Conservation (phyloP, 2,797 vertebrate species). For the Coendou prehensilis region DNA sequence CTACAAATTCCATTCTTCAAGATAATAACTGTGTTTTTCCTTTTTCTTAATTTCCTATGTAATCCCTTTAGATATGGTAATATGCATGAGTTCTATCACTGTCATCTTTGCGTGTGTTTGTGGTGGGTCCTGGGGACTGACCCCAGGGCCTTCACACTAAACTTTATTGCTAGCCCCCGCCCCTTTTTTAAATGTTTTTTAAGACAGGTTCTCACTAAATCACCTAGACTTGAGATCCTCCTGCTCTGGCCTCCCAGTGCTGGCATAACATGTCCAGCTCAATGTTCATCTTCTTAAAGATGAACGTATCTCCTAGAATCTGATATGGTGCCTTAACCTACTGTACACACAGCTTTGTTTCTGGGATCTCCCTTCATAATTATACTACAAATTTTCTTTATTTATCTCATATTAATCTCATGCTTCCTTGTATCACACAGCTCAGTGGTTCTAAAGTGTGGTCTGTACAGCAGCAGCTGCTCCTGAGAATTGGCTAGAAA, state of each 20-base stretch:
- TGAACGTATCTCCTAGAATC: neutral
- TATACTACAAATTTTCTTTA: neutral
- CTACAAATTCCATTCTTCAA: neutral
- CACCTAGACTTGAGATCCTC: neutral
- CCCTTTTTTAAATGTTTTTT: neutral
- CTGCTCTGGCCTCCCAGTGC: neutral
- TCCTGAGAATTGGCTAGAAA: neutral
- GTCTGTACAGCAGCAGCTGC: neutral
- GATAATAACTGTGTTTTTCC: neutral
- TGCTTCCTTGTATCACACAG: neutral
- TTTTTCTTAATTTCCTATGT: neutral
- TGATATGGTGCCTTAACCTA: neutral
- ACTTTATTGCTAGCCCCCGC: neutral
- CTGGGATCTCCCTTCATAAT: neutral
- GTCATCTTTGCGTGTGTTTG: neutral
- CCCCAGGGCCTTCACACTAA: neutral
- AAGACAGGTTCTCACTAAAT: neutral
- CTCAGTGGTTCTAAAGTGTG: neutral
- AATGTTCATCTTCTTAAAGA: neutral
- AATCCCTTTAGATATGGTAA: neutral
- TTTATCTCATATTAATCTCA: neutral
- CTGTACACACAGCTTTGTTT: neutral
- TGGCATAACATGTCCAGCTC: neutral
- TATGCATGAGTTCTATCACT: neutral
- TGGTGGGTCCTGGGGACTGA: neutral